Conservation (phyloP, 1,140 invertebrate species). For the Mactra quadrangularis region DNA sequence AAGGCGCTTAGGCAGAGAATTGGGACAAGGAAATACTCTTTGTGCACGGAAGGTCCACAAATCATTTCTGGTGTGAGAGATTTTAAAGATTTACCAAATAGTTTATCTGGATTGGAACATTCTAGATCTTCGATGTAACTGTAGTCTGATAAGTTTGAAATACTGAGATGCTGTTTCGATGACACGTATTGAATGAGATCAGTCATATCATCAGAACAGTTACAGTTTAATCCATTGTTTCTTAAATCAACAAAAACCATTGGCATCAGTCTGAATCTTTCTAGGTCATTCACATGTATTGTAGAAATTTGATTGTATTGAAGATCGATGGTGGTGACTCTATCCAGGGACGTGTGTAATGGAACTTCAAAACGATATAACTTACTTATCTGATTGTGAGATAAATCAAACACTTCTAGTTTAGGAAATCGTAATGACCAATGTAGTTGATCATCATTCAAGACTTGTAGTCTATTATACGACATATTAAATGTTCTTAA, state of each 20-base stretch:
- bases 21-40: slow-evolving; percentile 39
- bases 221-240: slow-evolving; percentile 69
- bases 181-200: slow-evolving; percentile 62
- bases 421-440: slow-evolving; percentile 68
- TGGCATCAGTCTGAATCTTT: slow-evolving; percentile 51
- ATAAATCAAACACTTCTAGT: slow-evolving; percentile 67
- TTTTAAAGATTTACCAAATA: slow-evolving; percentile 55
- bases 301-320: slow-evolving; percentile 67
- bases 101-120: slow-evolving; percentile 56
- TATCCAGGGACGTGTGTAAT: slow-evolving; percentile 15
- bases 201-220: slow-evolving; percentile 58
- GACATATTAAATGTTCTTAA: slow-evolving; percentile 65
- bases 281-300: slow-evolving; percentile 55
- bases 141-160: slow-evolving; percentile 56
- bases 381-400: slow-evolving; percentile 64
- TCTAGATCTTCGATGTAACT: slow-evolving; percentile 62
- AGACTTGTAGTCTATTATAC: slow-evolving; percentile 39
- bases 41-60: slow-evolving; percentile 34
- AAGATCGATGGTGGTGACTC: slow-evolving; percentile 60
- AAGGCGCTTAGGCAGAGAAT: slow-evolving; percentile 64
- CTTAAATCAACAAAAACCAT: slow-evolving; percentile 65
- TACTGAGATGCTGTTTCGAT: slow-evolving; percentile 31
- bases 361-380: slow-evolving; percentile 60
- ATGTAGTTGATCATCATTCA: slow-evolving; percentile 56
- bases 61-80: slow-evolving; percentile 45